Evolutionary conservation across 1,140 invertebrate genomes (phyloP).

Genomic region (Danaus melanippus): DNA sequence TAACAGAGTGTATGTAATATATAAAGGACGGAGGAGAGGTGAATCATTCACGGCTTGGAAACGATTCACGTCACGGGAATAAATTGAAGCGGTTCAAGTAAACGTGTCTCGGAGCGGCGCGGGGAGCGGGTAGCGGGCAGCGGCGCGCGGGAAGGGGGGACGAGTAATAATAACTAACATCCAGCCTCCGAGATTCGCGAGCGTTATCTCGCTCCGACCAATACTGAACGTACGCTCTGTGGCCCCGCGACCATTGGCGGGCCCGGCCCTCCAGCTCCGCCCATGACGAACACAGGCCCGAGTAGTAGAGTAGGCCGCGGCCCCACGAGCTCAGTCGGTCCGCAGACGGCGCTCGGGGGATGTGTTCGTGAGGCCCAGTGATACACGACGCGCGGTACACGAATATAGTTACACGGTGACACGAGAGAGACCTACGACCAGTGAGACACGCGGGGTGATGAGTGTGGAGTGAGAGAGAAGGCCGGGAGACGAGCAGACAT

Average conservation of each 20-base stretch:
- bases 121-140: too few species aligned
- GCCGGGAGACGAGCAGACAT: conserved; percentile 40
- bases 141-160: conserved; percentile 3
- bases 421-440: too few species aligned
- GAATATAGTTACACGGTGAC: too few species aligned
- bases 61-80: conserved; percentile 55
- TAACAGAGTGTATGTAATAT: not conserved
- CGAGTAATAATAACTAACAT: conserved; percentile 43
- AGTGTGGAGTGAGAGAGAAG: conserved; percentile 42
- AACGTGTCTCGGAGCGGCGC: conserved; percentile 30
- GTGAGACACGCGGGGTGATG: conserved; percentile 35
- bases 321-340: conserved; percentile 28
- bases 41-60: conserved; percentile 41
- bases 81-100: conserved; percentile 49
- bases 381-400: conserved; percentile 17
- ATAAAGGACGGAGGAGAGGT: conserved; percentile 16
- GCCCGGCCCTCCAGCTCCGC: conserved; percentile 25
- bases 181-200: conserved; percentile 67
- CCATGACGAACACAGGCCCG: conserved; percentile 19
- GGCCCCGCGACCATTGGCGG: conserved; percentile 35
- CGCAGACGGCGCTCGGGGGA: conserved; percentile 19
- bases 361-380: conserved; percentile 19
- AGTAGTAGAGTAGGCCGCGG: conserved; percentile 19
- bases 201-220: conserved; percentile 59
- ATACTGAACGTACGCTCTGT: conserved; percentile 38